Evolutionary conservation across 2,797 vertebrate genomes (phyloP).

Genomic region (Girardinus metallicus): DNA sequence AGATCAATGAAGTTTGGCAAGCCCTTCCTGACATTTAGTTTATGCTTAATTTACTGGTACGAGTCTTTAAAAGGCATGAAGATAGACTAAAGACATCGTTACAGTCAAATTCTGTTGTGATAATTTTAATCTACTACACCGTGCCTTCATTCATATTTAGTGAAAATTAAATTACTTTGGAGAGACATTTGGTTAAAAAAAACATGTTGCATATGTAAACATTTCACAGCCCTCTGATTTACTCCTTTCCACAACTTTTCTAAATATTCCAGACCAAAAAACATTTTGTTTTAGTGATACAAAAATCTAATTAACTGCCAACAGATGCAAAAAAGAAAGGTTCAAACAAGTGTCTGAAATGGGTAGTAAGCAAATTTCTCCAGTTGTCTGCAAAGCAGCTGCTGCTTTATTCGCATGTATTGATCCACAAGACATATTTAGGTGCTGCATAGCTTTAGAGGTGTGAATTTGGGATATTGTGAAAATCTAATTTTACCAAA

Average conservation of each 20-base stretch:
- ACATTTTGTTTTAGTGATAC: conserved; percentile 25
- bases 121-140: not conserved
- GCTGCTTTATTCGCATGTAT: conserved; percentile 5
- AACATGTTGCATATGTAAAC: conserved; percentile 31
- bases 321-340: conserved; percentile 46
- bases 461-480: not conserved
- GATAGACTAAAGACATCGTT: not conserved
- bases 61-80: not conserved
- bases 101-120: not conserved
- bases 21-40: not conserved
- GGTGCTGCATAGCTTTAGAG: conserved; percentile 21
- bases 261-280: conserved; percentile 39
- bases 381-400: conserved; percentile 9
- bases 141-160: conserved; percentile 8
- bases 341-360: conserved; percentile 37
- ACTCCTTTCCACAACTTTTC: conserved; percentile 27
- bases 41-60: not conserved
- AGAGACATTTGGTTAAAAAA: conserved; percentile 9
- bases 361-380: conserved; percentile 18
- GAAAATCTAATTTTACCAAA: conserved; percentile 15
- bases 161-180: conserved; percentile 25
- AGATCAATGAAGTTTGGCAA: conserved; percentile 4
- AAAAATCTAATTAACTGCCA: conserved; percentile 43
- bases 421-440: not conserved
- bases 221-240: conserved; percentile 28